Conservation (phyloP, 2,113 vertebrate species). For the Pygoscelis adeliae region DNA sequence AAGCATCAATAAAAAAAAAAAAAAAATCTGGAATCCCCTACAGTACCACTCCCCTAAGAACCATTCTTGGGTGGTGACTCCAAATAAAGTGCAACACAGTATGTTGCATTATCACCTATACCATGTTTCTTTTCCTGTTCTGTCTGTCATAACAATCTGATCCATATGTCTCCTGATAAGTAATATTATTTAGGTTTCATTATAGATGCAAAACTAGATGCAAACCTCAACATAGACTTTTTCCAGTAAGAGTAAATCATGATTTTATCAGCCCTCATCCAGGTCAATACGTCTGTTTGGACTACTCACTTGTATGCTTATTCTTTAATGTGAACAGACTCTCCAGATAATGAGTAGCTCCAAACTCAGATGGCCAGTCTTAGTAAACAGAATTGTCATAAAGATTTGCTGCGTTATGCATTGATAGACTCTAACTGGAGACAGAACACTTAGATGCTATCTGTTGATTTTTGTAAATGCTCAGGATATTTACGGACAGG, state of each 20-base stretch:
- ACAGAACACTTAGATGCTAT: neutral
- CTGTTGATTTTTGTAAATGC: neutral
- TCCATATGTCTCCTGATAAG: neutral
- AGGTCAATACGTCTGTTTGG: neutral
- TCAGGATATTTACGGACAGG: neutral
- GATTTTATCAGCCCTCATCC: neutral
- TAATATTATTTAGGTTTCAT: conserved; percentile 1
- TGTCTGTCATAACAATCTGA: neutral
- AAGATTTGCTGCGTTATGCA: neutral
- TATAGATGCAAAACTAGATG: neutral
- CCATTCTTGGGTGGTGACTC: neutral
- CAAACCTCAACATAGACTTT: neutral
- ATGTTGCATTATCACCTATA: neutral
- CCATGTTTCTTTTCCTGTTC: neutral
- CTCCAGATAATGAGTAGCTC: neutral
- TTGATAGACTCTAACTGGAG: neutral
- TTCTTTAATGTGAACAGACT: neutral
- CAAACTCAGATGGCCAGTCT: neutral
- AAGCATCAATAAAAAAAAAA: neutral
- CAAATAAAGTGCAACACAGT: neutral
- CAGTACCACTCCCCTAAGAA: neutral
- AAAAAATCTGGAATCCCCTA: neutral
- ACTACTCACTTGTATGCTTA: neutral
- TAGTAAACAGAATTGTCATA: neutral
- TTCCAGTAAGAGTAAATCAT: neutral